Conservation (phyloP, 2,888 invertebrate species). For the Penaeus monodon region DNA sequence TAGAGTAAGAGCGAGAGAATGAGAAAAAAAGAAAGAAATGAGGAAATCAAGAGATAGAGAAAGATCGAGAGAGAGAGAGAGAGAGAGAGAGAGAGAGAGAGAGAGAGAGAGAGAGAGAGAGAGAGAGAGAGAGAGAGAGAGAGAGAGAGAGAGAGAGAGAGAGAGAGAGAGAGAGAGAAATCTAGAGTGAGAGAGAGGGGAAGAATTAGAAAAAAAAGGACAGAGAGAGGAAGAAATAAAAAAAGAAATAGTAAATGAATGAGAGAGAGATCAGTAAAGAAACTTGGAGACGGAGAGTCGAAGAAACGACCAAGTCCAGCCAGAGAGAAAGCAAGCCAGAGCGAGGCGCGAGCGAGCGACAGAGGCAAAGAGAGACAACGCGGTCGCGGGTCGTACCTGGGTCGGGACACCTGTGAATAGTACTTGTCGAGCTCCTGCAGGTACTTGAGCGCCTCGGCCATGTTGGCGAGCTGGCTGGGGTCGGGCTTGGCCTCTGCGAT, state of each 20-base stretch:
- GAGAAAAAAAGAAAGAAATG: too few relatives aligned
- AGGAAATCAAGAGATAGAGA: too few relatives aligned
- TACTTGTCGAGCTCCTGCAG: slow-evolving; percentile 78
- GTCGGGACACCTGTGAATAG: slow-evolving; percentile 79
- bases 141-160: background rate
- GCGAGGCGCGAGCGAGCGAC: background rate
- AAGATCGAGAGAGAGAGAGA: too few relatives aligned
- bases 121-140: too few relatives aligned
- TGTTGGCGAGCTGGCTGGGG: slow-evolving; percentile 71
- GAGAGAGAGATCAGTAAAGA: background rate
- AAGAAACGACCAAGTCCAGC: background rate
- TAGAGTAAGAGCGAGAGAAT: too few relatives aligned
- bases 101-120: too few relatives aligned
- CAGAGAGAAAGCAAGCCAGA: background rate
- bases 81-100: too few relatives aligned
- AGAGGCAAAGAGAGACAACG: background rate
- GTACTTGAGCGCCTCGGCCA: slow-evolving; percentile 79
- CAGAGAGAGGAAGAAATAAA: too few relatives aligned
- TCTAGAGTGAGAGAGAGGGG: too few relatives aligned
- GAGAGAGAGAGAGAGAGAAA: too few relatives aligned
- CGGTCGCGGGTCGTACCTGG: slow-evolving; percentile 73
- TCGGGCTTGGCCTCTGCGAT: slow-evolving; percentile 53
- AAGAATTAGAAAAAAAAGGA: too few relatives aligned
- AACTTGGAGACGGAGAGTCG: background rate
- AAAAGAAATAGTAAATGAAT: background rate